Evolutionary conservation across 1,140 invertebrate genomes (phyloP).

Genomic region (Macrocentrus cingulum): DNA sequence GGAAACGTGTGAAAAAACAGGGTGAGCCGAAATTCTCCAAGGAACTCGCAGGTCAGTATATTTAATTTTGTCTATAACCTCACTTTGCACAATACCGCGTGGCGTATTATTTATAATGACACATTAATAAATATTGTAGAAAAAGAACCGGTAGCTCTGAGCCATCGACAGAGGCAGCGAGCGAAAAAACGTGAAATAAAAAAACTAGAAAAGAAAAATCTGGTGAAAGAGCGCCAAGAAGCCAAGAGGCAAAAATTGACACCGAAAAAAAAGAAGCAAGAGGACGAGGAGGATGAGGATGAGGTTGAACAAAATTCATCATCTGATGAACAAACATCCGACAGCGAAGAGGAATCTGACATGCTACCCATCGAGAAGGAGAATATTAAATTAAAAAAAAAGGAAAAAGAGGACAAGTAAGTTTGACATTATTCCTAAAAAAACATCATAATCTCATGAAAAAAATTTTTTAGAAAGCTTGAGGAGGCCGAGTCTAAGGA

Average conservation of each 20-base stretch:
- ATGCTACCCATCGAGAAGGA: slow-evolving; percentile 85
- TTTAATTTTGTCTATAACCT: neutral
- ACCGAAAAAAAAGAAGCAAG: slow-evolving; percentile 24
- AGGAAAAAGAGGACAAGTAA: slow-evolving; percentile 54
- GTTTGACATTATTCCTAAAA: no score
- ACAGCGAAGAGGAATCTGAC: slow-evolving; percentile 65
- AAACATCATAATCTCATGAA: no score
- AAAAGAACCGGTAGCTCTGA: slow-evolving; percentile 61
- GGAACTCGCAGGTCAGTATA: slow-evolving; percentile 57
- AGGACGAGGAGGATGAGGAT: slow-evolving; percentile 51
- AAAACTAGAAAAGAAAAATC: slow-evolving; percentile 54
- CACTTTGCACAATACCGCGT: slow-evolving; percentile 26
- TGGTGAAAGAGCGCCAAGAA: slow-evolving; percentile 19
- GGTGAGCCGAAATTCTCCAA: slow-evolving; percentile 42
- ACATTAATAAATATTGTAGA: slow-evolving; percentile 34
- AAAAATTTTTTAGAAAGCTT: no score
- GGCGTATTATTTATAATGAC: slow-evolving; percentile 19
- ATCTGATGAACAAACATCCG: slow-evolving; percentile 45
- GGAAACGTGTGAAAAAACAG: neutral
- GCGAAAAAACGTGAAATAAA: slow-evolving; percentile 66
- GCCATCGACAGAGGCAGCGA: slow-evolving; percentile 71
- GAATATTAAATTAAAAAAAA: slow-evolving; percentile 76
- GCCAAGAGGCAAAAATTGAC: slow-evolving; percentile 28
- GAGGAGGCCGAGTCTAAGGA: slow-evolving; percentile 81
- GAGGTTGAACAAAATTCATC: no score